Base-by-base conservation (phyloP, 1,140 invertebrate species). In the Trissolcus basalis region DNA sequence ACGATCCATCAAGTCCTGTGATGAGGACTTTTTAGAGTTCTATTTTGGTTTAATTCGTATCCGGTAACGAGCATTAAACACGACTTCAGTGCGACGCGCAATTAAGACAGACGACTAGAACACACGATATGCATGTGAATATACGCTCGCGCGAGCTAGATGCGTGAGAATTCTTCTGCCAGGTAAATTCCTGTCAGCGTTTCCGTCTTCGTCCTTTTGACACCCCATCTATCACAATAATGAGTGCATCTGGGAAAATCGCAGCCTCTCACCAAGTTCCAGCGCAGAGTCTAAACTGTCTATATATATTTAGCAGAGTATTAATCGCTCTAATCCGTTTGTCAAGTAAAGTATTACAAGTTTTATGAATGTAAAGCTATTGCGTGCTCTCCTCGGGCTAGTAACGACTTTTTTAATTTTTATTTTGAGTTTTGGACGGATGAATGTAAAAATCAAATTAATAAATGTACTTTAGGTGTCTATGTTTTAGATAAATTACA, bases 151-250 rank as follows among this genome's bases (percentile, higher is more conserved):
- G 39, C 11, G 39, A 9, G 39, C 43, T 44, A 44, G 43, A 44
- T 14, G 43, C 43, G 43, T 44, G 43, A 44, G 43, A 44, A 44
- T 13, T 44, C 13, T 44, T 44, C 43, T 12, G 12, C 43, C 43
- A 12, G 13, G 9, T 11, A n/a, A 39, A 39, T 39, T 39, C 36
- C n/a, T 39, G 36, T 8, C 36, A 9, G n/a, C 36, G 36, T n/a
- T 39, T 39, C 36, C 36, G 43, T 44, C 43, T 44, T 44, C 43
- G 43, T 44, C 2, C 43, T 44, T 44, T 44, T 44, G 43, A 44
- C 43, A 44, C 43, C 43, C 43, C 43, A 44, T 44, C 12, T 44
- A 44, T 44, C 43, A 44, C 43, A 44, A 3, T 13, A 44, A 44
- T 44, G 12, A 44, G 7, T 13, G 12, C 36, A 39, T 39, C 36